Percentiles rank a stretch among this genome's conserved stretches.
Conservation (phyloP, 2,888 invertebrate species). For the Cantharis flavilabris region DNA sequence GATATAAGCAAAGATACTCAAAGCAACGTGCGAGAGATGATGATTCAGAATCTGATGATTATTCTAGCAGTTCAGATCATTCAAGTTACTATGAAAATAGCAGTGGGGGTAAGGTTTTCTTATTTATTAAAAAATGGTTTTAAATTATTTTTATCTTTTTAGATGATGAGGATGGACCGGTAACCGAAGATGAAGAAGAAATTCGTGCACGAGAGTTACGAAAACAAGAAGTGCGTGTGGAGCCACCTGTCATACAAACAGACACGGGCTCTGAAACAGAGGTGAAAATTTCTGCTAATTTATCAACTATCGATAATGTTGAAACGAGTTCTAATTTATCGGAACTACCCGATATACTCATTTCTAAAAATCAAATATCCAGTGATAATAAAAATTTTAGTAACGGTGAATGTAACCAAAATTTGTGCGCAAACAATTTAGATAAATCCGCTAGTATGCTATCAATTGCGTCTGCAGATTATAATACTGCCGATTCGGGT, state of each 20-base stretch:
- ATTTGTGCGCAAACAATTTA: conserved; percentile 26
- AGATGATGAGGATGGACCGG: conserved; percentile 72
- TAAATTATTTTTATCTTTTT: conserved; percentile 39
- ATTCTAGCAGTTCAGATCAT: conserved; percentile 53
- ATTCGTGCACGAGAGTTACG: conserved; percentile 69
- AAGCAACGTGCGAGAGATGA: conserved; percentile 46
- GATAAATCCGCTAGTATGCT: conserved; percentile 47
- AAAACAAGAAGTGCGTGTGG: conserved; percentile 69
- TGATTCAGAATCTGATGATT: conserved; percentile 48
- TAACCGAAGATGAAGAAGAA: conserved; percentile 74
- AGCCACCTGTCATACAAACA: conserved; percentile 65
- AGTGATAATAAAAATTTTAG: conserved; percentile 10
- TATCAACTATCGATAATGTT: conserved; percentile 28
- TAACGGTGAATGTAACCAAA: conserved; percentile 27
- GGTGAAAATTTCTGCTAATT: conserved; percentile 60
- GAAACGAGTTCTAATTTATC: conserved; percentile 7
- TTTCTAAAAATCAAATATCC: conserved; percentile 43
- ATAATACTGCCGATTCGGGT: conserved; percentile 51
- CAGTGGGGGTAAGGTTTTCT: conserved; percentile 53
- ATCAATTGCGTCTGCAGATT: conserved; percentile 48
- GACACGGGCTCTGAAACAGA: conserved; percentile 73
- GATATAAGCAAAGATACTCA: conserved; percentile 65
- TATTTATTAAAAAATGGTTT: background rate
- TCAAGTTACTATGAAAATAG: conserved; percentile 58
- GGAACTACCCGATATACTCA: conserved; percentile 39